These are phyloP conservation scores for Plebejus melissa DNA, from an alignment of 2,888 invertebrate genomes.

Conservation along the genomic window DNA sequence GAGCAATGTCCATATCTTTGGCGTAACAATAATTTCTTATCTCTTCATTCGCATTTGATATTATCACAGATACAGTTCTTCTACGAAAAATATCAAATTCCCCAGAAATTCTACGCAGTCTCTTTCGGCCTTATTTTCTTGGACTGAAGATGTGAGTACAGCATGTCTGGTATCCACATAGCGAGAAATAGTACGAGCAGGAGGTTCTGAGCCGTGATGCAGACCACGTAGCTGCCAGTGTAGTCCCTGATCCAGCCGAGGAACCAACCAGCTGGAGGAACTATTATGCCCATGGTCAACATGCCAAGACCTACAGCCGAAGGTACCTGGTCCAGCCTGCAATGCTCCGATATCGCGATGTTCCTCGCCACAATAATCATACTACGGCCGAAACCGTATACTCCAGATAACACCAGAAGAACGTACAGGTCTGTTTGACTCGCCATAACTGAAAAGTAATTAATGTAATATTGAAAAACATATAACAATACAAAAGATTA, in stretches of 20 bases:
- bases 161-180: conserved; percentile 81
- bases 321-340: conserved; percentile 78
- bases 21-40: not conserved
- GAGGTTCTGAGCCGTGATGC: conserved; percentile 81
- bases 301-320: conserved; percentile 86
- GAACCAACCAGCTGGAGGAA: conserved; percentile 82
- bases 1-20: not conserved
- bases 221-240: conserved; percentile 80
- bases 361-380: conserved; percentile 86
- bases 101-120: conserved; percentile 36
- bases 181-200: conserved; percentile 74
- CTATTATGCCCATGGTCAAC: conserved; percentile 84
- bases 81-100: conserved; percentile 23
- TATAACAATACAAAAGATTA: too few relatives aligned
- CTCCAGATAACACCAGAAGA: conserved; percentile 75
- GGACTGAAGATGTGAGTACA: conserved; percentile 56
- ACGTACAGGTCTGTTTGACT: conserved; percentile 75
- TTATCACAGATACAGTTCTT: conserved; percentile 29
- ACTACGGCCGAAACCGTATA: conserved; percentile 85
- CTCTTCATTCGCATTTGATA: conserved; percentile 25
- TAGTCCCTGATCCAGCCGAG: conserved; percentile 83
- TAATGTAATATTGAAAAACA: not conserved
- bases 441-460: conserved; percentile 75
- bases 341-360: conserved; percentile 83
- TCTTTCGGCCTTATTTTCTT: conserved; percentile 47